Conservation (phyloP, 2,113 vertebrate species). For the Phoxinus phoxinus region DNA sequence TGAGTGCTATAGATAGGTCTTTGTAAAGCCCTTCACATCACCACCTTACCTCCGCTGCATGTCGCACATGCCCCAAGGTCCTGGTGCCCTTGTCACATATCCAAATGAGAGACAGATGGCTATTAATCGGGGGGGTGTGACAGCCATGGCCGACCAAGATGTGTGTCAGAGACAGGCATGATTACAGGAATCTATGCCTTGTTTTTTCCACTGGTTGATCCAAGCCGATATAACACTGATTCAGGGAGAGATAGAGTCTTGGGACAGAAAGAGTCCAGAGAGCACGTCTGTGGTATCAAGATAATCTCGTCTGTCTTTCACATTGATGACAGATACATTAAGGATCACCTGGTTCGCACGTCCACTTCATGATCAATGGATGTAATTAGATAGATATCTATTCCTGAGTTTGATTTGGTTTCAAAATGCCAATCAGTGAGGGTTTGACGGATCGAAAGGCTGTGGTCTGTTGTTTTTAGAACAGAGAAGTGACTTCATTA, state of each 20-base stretch:
- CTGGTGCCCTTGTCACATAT: conserved; percentile 58
- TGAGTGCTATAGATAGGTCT: conserved; percentile 58
- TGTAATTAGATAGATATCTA: conserved; percentile 6
- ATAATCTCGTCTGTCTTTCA: background rate
- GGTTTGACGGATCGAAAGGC: background rate
- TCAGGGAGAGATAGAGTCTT: background rate
- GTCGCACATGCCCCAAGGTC: conserved; percentile 60
- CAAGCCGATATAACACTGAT: conserved; percentile 20
- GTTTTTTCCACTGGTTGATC: conserved; percentile 47
- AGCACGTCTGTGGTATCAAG: background rate
- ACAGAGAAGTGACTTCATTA: conserved; percentile 21
- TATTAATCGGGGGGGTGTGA: conserved; percentile 52
- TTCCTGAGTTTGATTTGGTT: background rate
- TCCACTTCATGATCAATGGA: background rate
- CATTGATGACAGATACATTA: background rate
- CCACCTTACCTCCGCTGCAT: conserved; percentile 56
- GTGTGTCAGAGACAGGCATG: conserved; percentile 30
- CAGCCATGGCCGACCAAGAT: conserved; percentile 29
- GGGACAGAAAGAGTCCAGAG: background rate
- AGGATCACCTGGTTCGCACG: background rate
- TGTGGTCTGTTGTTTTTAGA: background rate
- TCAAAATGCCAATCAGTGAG: background rate
- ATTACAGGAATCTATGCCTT: conserved; percentile 21
- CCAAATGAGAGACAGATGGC: conserved; percentile 64
- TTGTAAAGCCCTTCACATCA: conserved; percentile 58